A percentile compares a stretch with the other conserved stretches of the same genome.
Evolutionary conservation across 2,888 invertebrate species (phyloP).

Genomic region (Spicauda simplicius): DNA sequence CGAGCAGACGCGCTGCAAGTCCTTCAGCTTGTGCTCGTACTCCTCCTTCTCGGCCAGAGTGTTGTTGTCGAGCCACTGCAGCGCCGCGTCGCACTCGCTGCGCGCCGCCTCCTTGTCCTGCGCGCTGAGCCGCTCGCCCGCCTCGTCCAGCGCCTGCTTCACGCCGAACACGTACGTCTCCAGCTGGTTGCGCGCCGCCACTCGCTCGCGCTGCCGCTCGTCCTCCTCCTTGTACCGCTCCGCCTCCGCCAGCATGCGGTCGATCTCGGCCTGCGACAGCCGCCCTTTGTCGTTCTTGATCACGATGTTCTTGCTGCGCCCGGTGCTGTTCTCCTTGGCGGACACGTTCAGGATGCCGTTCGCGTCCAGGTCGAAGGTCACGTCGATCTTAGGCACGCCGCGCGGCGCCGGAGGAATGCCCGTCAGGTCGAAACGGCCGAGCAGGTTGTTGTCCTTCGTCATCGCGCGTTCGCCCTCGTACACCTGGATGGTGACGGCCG

Average conservation of each 20-base stretch:
- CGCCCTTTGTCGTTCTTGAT: constrained; percentile 94
- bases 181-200: constrained; percentile 88
- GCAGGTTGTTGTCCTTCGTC: constrained; percentile 90
- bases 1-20: constrained; percentile 84
- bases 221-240: constrained; percentile 90
- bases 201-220: constrained; percentile 87
- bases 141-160: constrained; percentile 88
- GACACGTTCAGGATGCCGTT: constrained; percentile 93
- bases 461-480: constrained; percentile 91
- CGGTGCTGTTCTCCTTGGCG: constrained; percentile 88
- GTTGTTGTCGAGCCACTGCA: constrained; percentile 90
- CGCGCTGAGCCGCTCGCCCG: constrained; percentile 85
- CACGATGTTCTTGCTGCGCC: constrained; percentile 89
- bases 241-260: constrained; percentile 90
- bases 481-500: constrained; percentile 89
- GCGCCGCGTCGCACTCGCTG: constrained; percentile 83
- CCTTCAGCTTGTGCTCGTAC: constrained; percentile 85
- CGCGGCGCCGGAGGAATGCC: constrained; percentile 89
- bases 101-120: constrained; percentile 86
- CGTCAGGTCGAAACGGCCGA: constrained; percentile 87
- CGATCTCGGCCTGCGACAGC: constrained; percentile 92
- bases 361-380: constrained; percentile 90
- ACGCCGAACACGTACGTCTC: constrained; percentile 89
- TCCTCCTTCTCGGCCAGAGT: constrained; percentile 87
- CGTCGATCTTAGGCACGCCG: constrained; percentile 88